Conservation (phyloP, 2,888 invertebrate genomes). For the Myathropa florea region DNA sequence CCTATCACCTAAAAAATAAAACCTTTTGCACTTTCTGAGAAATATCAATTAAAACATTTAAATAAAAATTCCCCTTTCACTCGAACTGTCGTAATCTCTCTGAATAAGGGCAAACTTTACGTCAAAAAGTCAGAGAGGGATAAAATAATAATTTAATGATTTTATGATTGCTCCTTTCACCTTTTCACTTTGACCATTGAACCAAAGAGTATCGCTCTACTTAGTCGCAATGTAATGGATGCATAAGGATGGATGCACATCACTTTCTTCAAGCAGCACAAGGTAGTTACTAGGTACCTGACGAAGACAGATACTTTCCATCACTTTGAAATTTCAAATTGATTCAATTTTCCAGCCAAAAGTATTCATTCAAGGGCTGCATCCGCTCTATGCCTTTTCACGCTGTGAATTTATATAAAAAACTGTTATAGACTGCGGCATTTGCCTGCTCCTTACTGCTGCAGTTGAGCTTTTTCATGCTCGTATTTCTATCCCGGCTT, state of each 20-base stretch:
- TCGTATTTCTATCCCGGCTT: background rate
- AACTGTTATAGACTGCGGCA: background rate
- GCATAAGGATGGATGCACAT: slow-evolving; percentile 53
- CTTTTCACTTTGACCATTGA: slow-evolving; percentile 49
- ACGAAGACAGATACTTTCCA: background rate
- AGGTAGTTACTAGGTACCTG: background rate
- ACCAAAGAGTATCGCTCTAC: slow-evolving; percentile 41
- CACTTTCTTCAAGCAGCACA: slow-evolving; percentile 22
- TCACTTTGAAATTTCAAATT: slow-evolving; percentile 27
- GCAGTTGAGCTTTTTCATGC: background rate
- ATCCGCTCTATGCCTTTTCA: background rate
- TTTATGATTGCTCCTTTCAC: slow-evolving; percentile 52
- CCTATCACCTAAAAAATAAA: no score
- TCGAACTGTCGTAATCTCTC: background rate
- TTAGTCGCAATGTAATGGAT: slow-evolving; percentile 42
- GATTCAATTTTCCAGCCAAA: slow-evolving; percentile 58
- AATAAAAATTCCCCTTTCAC: background rate
- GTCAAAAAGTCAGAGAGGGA: background rate
- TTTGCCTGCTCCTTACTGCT: background rate
- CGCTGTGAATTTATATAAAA: background rate
- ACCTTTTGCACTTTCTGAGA: background rate
- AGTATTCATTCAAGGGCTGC: slow-evolving; percentile 36
- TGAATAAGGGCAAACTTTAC: background rate
- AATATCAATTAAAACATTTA: background rate
- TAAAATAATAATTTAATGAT: slow-evolving; percentile 29